Conservation (phyloP, 2,113 vertebrate genomes). For the Alaudala cheleensis region DNA sequence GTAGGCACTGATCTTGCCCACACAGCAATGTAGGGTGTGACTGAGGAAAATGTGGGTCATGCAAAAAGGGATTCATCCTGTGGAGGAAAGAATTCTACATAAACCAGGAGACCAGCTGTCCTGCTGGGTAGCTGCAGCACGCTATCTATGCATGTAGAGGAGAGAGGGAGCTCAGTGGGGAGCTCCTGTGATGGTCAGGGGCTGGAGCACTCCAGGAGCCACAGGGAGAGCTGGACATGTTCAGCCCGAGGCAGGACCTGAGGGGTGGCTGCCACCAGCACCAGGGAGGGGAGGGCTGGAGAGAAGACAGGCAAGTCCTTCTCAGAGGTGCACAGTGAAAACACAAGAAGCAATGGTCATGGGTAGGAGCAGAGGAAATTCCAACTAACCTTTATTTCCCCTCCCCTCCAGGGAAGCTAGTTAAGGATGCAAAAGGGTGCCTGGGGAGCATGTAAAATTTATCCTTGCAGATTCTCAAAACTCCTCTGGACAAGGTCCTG, state of each 20-base stretch:
- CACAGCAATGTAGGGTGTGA: rapidly evolving
- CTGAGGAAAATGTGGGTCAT: background rate
- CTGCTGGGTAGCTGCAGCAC: background rate
- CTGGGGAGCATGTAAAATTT: background rate
- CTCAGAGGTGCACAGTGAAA: background rate
- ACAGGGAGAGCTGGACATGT: background rate
- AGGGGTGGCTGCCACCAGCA: background rate
- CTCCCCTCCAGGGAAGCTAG: rapidly evolving
- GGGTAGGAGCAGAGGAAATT: background rate
- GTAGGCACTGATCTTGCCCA: background rate
- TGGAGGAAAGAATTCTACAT: background rate
- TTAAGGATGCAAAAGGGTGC: background rate
- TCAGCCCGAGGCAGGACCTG: background rate
- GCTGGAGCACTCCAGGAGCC: background rate
- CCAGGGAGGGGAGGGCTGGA: background rate
- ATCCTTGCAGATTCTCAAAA: background rate
- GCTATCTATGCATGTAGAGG: background rate
- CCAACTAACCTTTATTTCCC: background rate
- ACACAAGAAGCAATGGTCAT: background rate
- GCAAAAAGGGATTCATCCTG: background rate
- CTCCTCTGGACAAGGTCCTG: background rate
- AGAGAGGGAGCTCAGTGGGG: background rate
- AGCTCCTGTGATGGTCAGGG: rapidly evolving
- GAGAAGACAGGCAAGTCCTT: background rate
- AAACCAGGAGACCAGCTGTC: background rate